phyloP scores from a whole-genome alignment of 2,888 invertebrate species.

The Acleris holmiana region DNA sequence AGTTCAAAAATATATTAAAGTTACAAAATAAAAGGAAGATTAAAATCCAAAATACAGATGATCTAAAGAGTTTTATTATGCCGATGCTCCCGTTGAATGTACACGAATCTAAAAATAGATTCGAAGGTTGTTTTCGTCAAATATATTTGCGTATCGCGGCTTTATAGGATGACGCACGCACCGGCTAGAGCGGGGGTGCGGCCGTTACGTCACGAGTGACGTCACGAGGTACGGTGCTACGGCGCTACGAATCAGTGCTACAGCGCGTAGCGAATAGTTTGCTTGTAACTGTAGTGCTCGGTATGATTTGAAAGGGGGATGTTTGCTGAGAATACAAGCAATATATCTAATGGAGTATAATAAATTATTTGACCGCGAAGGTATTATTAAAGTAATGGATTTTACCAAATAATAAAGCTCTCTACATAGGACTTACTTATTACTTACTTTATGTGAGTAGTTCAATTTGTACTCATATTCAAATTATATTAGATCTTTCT shows the following conservation, averaged over 20 bases:
- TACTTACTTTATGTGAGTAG: too few species aligned
- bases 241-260: constrained; percentile 49
- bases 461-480: too few species aligned
- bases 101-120: constrained; percentile 23
- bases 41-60: background rate
- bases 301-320: constrained; percentile 26
- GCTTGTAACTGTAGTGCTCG: constrained; percentile 39
- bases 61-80: too few species aligned
- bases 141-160: constrained; percentile 32
- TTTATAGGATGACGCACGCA: constrained; percentile 51
- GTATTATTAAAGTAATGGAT: background rate
- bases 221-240: constrained; percentile 53
- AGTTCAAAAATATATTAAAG: too few species aligned
- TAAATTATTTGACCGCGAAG: background rate
- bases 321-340: constrained; percentile 24
- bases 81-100: background rate
- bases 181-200: constrained; percentile 60
- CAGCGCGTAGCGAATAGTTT: constrained; percentile 43
- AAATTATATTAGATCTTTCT: too few species aligned
- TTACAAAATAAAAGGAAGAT: background rate
- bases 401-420: background rate
- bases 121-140: constrained; percentile 36
- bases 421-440: too few species aligned
- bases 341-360: constrained; percentile 26
- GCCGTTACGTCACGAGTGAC: constrained; percentile 72